Percentiles rank a stretch among this genome's conserved stretches.
phyloP scores from a whole-genome alignment of 2,888 invertebrate genomes.

The Xylota segnis region DNA sequence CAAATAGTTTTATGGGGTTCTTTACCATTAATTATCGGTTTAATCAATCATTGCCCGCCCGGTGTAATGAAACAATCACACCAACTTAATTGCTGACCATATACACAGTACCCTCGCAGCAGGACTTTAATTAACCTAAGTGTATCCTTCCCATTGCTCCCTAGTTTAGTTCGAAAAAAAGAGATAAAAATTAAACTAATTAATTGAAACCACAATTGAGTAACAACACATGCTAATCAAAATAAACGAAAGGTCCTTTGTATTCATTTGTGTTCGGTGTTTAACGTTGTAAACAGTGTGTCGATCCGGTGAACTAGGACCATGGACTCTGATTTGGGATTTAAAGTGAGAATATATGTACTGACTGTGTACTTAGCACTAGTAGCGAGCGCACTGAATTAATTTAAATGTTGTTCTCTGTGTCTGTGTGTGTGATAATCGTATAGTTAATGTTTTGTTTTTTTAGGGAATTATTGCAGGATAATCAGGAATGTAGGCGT shows the following conservation, averaged over 20 bases:
- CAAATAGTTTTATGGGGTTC: background rate
- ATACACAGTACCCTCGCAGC: background rate
- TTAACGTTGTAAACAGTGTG: slow-evolving; percentile 39
- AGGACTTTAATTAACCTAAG: slow-evolving; percentile 58
- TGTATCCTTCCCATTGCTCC: slow-evolving; percentile 42
- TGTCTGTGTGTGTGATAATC: background rate
- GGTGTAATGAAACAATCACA: slow-evolving; percentile 23
- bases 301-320: slow-evolving; percentile 1
- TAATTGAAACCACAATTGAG: slow-evolving; percentile 29
- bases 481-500: background rate
- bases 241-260: slow-evolving; percentile 40
- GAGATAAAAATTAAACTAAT: background rate
- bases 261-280: slow-evolving; percentile 37
- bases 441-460: background rate
- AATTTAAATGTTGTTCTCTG: slow-evolving; percentile 13
- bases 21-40: slow-evolving; percentile 42
- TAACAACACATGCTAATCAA: slow-evolving; percentile 54
- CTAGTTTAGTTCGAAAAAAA: background rate
- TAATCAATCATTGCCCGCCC: slow-evolving; percentile 31
- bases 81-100: slow-evolving; percentile 2
- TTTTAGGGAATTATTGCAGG: background rate
- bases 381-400: slow-evolving; percentile 28
- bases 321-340: slow-evolving; percentile 51
- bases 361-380: slow-evolving; percentile 28
- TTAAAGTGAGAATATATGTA: slow-evolving; percentile 54